These are phyloP conservation scores for Magallana angulata DNA, from an alignment of 1,140 invertebrate genomes.

Conservation along the genomic window DNA sequence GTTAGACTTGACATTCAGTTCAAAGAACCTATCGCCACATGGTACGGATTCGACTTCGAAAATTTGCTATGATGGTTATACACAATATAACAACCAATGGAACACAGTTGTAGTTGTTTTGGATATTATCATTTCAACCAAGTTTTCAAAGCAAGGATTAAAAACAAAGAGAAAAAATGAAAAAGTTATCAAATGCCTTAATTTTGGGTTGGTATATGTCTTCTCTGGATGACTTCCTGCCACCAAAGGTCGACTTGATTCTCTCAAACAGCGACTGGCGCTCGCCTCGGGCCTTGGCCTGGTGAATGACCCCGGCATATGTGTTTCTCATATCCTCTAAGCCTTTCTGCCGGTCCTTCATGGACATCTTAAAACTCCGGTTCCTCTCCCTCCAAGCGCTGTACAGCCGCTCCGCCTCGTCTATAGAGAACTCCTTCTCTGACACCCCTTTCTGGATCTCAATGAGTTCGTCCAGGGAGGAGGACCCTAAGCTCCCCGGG, in stretches of 20 bases:
- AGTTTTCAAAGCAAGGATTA: no score
- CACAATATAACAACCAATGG: no score
- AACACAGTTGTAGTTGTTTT: no score
- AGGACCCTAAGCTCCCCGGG: background rate
- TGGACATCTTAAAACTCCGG: constrained; percentile 53
- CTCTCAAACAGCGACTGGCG: background rate
- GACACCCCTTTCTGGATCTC: constrained; percentile 60
- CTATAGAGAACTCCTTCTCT: constrained; percentile 58
- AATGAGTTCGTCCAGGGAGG: constrained; percentile 61
- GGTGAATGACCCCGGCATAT: constrained; percentile 40
- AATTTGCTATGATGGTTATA: no score
- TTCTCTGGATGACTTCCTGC: background rate
- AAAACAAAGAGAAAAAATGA: background rate
- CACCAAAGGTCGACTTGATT: background rate
- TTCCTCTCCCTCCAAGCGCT: constrained; percentile 63
- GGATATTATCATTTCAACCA: no score
- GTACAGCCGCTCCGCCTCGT: constrained; percentile 64
- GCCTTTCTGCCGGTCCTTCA: constrained; percentile 60
- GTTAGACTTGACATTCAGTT: no score
- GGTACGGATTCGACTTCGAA: no score
- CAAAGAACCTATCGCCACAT: no score
- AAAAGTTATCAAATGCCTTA: background rate
- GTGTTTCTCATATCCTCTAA: constrained; percentile 49
- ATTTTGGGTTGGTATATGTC: background rate
- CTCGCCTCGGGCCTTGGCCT: background rate